Evolutionary conservation across 2,888 invertebrate genomes (phyloP).

Genomic region (Chironomus riparius): DNA sequence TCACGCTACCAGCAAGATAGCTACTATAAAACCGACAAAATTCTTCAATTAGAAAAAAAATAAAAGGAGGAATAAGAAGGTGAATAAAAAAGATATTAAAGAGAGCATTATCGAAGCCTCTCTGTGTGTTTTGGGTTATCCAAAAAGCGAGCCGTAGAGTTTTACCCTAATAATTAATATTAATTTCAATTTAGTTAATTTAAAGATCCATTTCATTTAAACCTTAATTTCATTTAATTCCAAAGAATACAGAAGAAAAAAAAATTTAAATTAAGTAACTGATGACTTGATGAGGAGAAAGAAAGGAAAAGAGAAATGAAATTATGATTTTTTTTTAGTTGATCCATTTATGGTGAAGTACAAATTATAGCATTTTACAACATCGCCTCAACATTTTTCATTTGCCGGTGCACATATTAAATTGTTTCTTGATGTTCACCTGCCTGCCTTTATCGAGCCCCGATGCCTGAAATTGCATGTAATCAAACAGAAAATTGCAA

Average conservation of each 20-base stretch:
- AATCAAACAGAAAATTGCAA: slow-evolving; percentile 8
- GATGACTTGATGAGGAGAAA: too few species aligned
- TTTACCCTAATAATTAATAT: slow-evolving; percentile 9
- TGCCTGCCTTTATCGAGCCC: background rate
- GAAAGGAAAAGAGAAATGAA: background rate
- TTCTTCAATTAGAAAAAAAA: slow-evolving; percentile 12
- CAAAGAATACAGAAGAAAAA: too few species aligned
- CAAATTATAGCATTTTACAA: background rate
- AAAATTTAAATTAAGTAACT: too few species aligned
- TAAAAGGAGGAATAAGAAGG: slow-evolving; percentile 1
- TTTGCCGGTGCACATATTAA: background rate
- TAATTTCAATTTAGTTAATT: slow-evolving; percentile 26
- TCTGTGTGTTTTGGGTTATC: background rate
- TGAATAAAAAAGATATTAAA: slow-evolving; percentile 13
- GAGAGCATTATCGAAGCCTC: background rate
- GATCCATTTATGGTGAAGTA: slow-evolving; percentile 1
- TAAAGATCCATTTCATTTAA: background rate
- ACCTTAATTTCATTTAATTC: too few species aligned
- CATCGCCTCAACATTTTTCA: background rate
- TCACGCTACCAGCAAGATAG: background rate
- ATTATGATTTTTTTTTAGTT: background rate
- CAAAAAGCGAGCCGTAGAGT: background rate
- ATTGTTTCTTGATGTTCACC: background rate
- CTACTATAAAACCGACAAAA: background rate
- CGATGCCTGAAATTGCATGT: slow-evolving; percentile 1